These are phyloP conservation scores for Melitaea cinxia DNA, from an alignment of 1,140 invertebrate species.

Conservation along the genomic window DNA sequence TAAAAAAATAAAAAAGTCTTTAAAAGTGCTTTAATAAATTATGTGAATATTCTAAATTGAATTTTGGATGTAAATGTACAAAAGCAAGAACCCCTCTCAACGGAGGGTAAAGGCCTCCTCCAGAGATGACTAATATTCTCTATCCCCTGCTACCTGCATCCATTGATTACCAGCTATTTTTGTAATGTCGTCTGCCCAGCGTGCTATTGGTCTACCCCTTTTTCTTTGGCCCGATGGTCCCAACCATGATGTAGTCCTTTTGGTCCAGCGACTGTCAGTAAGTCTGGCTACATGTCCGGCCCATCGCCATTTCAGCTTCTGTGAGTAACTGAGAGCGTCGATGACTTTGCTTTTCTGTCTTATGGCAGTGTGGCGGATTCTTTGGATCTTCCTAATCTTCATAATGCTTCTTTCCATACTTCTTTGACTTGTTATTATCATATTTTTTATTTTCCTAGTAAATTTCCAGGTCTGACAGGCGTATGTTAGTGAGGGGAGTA, in stretches of 20 bases:
- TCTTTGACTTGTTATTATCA: not conserved
- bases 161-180: not conserved
- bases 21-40: no score
- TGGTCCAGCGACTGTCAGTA: slow-evolving; percentile 9
- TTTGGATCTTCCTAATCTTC: slow-evolving; percentile 3
- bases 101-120: no score
- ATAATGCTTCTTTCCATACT: slow-evolving; percentile 11
- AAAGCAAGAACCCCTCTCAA: no score
- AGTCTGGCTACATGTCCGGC: slow-evolving; percentile 12
- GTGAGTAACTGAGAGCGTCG: slow-evolving; percentile 12
- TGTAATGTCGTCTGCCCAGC: slow-evolving; percentile 13
- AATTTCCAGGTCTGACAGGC: slow-evolving; percentile 1
- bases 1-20: no score
- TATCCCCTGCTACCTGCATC: no score
- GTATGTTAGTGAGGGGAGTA: not conserved
- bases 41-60: no score
- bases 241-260: slow-evolving; percentile 8
- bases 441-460: slow-evolving; percentile 3
- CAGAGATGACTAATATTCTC: no score
- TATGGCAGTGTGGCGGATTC: slow-evolving; percentile 16
- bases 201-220: slow-evolving; percentile 30
- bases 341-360: slow-evolving; percentile 17
- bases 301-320: slow-evolving; percentile 9
- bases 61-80: no score
- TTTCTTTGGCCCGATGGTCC: slow-evolving; percentile 20